These are phyloP conservation scores for Scaptomyza montana DNA, from an alignment of 1,140 invertebrate genomes.

Conservation along the genomic window DNA sequence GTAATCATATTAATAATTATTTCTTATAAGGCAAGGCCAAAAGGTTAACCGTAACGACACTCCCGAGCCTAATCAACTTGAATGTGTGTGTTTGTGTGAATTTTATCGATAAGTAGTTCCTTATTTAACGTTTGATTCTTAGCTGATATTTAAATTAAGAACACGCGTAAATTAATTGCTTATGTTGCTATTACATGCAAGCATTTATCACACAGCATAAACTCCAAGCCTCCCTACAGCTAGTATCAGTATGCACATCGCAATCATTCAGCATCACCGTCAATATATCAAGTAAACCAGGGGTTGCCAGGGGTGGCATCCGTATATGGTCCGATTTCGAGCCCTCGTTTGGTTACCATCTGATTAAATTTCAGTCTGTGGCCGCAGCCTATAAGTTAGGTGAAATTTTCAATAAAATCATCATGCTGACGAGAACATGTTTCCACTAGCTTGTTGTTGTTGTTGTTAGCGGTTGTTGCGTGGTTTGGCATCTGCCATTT, in stretches of 20 bases:
- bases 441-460: neutral
- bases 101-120: constrained; percentile 19
- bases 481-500: constrained; percentile 33
- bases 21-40: constrained; percentile 44
- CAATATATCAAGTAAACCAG: constrained; percentile 28
- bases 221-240: neutral
- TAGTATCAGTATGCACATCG: neutral
- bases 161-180: constrained; percentile 45
- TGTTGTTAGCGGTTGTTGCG: neutral
- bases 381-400: constrained; percentile 58
- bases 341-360: constrained; percentile 46
- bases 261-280: constrained; percentile 55
- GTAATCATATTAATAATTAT: constrained; percentile 79
- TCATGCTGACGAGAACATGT: constrained; percentile 55
- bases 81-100: constrained; percentile 25
- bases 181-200: constrained; percentile 47
- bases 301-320: neutral
- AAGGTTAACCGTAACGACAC: constrained; percentile 54
- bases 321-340: constrained; percentile 38
- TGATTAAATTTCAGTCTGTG: constrained; percentile 49
- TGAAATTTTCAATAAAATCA: constrained; percentile 65
- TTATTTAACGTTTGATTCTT: constrained; percentile 20
- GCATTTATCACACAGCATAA: constrained; percentile 18
- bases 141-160: constrained; percentile 33
- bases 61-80: constrained; percentile 63